Evolutionary conservation across 30 jellyfish, hydroid and myxozoan genomes (phyloP).

Genomic region (Pelagia noctiluca): DNA sequence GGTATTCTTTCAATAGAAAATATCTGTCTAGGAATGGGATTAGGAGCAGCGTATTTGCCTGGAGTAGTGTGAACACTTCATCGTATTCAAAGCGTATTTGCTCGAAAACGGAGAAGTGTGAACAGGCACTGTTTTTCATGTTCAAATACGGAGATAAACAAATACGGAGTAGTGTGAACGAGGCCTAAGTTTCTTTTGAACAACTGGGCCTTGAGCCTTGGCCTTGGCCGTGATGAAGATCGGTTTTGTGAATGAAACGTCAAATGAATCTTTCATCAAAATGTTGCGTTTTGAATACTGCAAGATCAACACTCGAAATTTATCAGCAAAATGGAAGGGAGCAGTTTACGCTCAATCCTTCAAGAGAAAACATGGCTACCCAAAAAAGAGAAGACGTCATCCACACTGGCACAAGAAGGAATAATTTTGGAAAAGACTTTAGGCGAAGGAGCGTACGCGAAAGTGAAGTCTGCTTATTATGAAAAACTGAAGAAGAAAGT

Average conservation of each 20-base stretch:
- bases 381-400: conserved; percentile 26
- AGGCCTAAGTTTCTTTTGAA: not conserved
- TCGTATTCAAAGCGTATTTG: too few species aligned
- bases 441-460: conserved; percentile 81
- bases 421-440: conserved; percentile 21
- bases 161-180: too few species aligned
- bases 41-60: too few species aligned
- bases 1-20: too few species aligned
- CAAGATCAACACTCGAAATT: not conserved
- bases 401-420: conserved; percentile 60
- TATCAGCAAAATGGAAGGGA: conserved; percentile 29
- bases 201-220: not conserved
- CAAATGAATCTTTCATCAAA: not conserved
- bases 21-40: too few species aligned
- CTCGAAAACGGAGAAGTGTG: too few species aligned
- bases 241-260: not conserved
- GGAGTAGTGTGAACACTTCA: too few species aligned
- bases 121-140: too few species aligned
- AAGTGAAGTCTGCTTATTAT: conserved; percentile 65
- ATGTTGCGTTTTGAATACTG: not conserved
- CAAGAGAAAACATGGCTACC: conserved; percentile 58
- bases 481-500: conserved; percentile 42
- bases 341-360: not conserved
- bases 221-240: too few species aligned
- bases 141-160: too few species aligned